Evolutionary conservation across 1,140 invertebrate genomes (phyloP).

Genomic region (Polypedilum pembai): DNA sequence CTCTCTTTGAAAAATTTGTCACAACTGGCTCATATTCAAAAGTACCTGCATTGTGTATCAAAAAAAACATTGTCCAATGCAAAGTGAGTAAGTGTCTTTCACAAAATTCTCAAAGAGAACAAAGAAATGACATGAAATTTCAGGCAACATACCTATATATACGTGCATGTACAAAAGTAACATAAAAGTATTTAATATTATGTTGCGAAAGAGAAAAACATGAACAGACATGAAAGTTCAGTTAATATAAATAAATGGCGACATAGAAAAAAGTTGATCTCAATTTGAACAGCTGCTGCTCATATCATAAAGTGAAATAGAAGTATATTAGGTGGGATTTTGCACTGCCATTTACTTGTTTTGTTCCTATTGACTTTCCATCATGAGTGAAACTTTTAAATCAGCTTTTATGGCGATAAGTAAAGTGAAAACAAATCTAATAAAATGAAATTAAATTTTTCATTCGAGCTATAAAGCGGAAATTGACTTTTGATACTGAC

Average conservation of each 20-base stretch:
- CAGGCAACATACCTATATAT: not conserved
- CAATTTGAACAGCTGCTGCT: slow-evolving; percentile 24
- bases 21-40: no score
- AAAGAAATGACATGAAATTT: no score
- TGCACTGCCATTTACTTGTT: not conserved
- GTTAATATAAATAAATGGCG: not conserved
- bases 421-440: not conserved
- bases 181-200: not conserved
- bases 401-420: not conserved
- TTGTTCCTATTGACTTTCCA: slow-evolving; percentile 1
- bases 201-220: not conserved
- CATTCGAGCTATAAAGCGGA: not conserved
- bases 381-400: not conserved
- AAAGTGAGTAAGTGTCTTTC: no score
- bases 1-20: no score
- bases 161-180: not conserved
- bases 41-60: no score
- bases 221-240: slow-evolving; percentile 12
- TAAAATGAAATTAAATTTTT: not conserved
- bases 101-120: no score
- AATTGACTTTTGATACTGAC: slow-evolving; percentile 1
- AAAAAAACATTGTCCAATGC: no score
- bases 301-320: no score
- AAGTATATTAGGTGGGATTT: not conserved
- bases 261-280: slow-evolving; percentile 8